Evolutionary conservation across 23 tunicate genomes (phyloP).

Genomic region (Oikopleura dioica): DNA sequence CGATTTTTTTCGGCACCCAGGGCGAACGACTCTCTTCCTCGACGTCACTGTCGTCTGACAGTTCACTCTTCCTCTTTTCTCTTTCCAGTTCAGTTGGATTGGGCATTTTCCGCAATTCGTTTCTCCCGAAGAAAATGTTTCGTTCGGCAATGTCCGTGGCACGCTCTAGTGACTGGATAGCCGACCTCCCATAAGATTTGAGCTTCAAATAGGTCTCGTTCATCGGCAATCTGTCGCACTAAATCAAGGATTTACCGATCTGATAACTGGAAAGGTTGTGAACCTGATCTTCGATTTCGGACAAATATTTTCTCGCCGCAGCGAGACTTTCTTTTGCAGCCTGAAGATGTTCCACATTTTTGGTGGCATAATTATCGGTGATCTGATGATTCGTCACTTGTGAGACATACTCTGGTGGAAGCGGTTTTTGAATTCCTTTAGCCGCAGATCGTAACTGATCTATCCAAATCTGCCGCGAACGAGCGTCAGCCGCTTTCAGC

Average conservation of each 20-base stretch:
- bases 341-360: neutral
- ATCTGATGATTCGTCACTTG: no score
- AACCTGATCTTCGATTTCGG: neutral
- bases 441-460: neutral
- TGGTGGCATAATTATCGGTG: neutral
- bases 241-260: neutral
- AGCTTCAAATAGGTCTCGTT: conserved; percentile 1
- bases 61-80: no score
- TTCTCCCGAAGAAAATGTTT: neutral
- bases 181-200: neutral
- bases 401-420: neutral
- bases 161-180: neutral
- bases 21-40: neutral
- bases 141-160: neutral
- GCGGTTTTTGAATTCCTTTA: neutral
- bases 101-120: no score
- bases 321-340: neutral
- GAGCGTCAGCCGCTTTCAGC: neutral
- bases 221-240: neutral
- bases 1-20: neutral
- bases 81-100: no score
- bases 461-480: neutral
- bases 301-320: neutral
- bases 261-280: neutral
- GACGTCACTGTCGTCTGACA: no score